These are phyloP conservation scores for Carlito syrichta DNA, from an alignment of 2,113 vertebrate genomes.

Conservation along the genomic window DNA sequence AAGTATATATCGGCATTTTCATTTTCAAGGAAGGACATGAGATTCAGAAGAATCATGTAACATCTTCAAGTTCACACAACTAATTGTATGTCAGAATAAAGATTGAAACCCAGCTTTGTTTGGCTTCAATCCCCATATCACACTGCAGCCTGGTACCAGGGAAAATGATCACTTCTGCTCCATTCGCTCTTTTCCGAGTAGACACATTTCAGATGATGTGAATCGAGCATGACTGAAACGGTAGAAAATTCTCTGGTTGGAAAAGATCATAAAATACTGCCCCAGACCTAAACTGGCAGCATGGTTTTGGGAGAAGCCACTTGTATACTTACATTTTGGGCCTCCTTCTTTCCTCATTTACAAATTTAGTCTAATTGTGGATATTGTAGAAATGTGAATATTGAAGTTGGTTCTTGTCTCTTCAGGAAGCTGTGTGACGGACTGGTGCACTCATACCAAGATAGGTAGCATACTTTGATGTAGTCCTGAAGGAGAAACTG, in stretches of 20 bases:
- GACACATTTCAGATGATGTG: background rate
- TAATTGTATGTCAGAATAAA: background rate
- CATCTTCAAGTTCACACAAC: background rate
- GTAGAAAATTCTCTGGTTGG: background rate
- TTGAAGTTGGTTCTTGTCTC: background rate
- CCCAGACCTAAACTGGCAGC: background rate
- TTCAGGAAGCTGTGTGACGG: background rate
- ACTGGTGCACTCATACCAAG: background rate
- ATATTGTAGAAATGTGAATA: background rate
- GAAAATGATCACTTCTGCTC: background rate
- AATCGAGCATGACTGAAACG: background rate
- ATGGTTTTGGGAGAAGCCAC: background rate
- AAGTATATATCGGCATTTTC: background rate
- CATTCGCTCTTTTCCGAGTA: slow-evolving; percentile 6
- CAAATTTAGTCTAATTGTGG: background rate
- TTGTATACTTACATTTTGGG: background rate
- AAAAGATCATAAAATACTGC: background rate
- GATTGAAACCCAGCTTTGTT: background rate
- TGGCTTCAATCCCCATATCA: background rate
- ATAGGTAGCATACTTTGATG: background rate
- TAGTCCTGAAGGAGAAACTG: background rate
- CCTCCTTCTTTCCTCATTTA: background rate
- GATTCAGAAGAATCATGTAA: background rate
- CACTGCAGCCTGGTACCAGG: background rate
- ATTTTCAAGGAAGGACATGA: background rate